Conservation (phyloP, 2,797 vertebrate species). For the Leuciscus waleckii region DNA sequence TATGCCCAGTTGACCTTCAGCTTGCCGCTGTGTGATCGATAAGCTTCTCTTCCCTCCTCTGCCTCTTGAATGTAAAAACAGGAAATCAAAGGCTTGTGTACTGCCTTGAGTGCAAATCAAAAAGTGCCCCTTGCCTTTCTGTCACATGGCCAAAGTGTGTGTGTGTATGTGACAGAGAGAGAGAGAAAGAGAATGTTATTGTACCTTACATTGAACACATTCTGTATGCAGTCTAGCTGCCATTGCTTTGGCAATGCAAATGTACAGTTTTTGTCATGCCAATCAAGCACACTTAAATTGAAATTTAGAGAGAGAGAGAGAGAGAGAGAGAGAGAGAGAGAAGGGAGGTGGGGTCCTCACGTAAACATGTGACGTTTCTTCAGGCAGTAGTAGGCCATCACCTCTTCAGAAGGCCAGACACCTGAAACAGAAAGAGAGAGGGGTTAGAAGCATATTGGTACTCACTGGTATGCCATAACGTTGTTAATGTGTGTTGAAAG, state of each 20-base stretch:
- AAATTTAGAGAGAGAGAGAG: slow-evolving; percentile 60
- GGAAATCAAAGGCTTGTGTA: slow-evolving; percentile 96
- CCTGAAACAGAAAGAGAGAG: slow-evolving; percentile 69
- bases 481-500: background rate
- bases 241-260: background rate
- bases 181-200: background rate
- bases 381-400: slow-evolving; percentile 96
- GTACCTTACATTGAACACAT: background rate
- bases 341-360: slow-evolving; percentile 78
- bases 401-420: slow-evolving; percentile 98
- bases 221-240: background rate
- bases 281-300: background rate
- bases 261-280: background rate
- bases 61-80: slow-evolving; percentile 85
- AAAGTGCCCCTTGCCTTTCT: slow-evolving; percentile 86
- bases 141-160: slow-evolving; percentile 66
- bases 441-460: background rate
- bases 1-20: slow-evolving; percentile 88
- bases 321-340: slow-evolving; percentile 72
- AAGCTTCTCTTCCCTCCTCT: slow-evolving; percentile 84
- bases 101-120: slow-evolving; percentile 97
- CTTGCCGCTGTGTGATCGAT: slow-evolving; percentile 88
- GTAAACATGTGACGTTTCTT: slow-evolving; percentile 90
- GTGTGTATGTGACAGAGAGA: slow-evolving; percentile 58
- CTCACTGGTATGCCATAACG: background rate